Conservation (phyloP, 2,113 vertebrate species). For the Aphyosemion australe region DNA sequence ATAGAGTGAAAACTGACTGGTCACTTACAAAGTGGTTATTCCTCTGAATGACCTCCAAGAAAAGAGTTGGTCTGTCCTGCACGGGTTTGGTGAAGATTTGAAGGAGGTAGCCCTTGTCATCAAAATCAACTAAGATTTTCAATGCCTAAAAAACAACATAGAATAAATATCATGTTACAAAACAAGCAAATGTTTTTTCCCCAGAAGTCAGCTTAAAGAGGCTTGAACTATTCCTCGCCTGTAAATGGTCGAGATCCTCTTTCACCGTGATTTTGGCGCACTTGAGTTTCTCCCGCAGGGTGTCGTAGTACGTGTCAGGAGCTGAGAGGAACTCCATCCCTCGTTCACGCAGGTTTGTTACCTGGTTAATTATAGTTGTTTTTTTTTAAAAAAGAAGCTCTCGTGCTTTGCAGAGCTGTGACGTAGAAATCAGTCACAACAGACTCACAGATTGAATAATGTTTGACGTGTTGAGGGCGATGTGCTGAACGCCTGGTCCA, state of each 20-base stretch:
- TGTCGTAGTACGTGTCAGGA: slow-evolving; percentile 80
- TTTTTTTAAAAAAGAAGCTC: background rate
- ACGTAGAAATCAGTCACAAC: background rate
- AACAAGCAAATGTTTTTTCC: too few relatives aligned
- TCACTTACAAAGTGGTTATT: slow-evolving; percentile 82
- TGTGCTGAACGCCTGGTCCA: slow-evolving; percentile 84
- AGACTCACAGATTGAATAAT: slow-evolving; percentile 82
- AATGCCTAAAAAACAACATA: slow-evolving; percentile 69
- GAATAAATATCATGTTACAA: background rate
- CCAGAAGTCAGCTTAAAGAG: background rate
- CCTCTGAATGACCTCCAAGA: slow-evolving; percentile 85
- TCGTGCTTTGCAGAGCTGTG: slow-evolving; percentile 5
- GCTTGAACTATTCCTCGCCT: slow-evolving; percentile 62
- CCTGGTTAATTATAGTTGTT: slow-evolving; percentile 57
- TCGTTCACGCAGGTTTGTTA: slow-evolving; percentile 80
- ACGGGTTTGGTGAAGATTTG: slow-evolving; percentile 87
- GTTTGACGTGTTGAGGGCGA: slow-evolving; percentile 83
- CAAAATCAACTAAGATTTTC: slow-evolving; percentile 85
- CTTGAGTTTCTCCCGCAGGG: slow-evolving; percentile 77
- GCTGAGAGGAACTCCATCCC: slow-evolving; percentile 82
- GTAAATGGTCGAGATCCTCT: slow-evolving; percentile 80
- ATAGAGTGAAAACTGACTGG: background rate
- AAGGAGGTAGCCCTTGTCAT: slow-evolving; percentile 85
- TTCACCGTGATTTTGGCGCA: slow-evolving; percentile 84
- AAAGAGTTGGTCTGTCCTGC: slow-evolving; percentile 84